Evolutionary conservation across 2,888 invertebrate genomes (phyloP), one percentile per base, ranked within the genome.

Genomic region (Drosophila atroscutellata): DNA sequence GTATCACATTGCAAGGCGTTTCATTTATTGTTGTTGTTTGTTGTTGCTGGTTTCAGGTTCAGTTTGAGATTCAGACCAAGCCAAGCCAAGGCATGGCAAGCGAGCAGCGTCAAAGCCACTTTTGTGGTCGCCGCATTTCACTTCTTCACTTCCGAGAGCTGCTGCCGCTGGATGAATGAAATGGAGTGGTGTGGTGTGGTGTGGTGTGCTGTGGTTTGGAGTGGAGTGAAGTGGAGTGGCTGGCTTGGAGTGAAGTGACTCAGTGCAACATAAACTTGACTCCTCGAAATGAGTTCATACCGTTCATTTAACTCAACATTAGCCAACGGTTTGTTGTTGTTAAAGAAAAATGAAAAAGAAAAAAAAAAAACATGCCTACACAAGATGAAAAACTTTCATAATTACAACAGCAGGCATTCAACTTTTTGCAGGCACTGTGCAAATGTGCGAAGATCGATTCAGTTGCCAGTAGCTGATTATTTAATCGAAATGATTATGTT

Each of bases 401-500:
- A 84, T 82, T 86, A 84, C 80, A 84, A 80, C 24, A 71, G 49
- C 75, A 75, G 79, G 64, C 78, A 69, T 72, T 77, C 71, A 77
- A 81, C 83, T 82, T 76, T 70, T 71, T 66, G 64, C 78, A 78
- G 56, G 13, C 71, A 75, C 80, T 77, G 78, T 80, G 88, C 72
- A 81, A 87, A 86, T 85, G 84, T 85, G 81, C 73, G 76, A 83
- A 83, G 74, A 80, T 78, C 67, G 72, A 51, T 66, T 65, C 70
- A 54, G 37, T 62, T 70, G 62, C 67, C 72, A 75, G 70, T 59
- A 81, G 72, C 83, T 81, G 88, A 85, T 86, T 89, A 86, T 86
- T 86, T 89, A 86, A 86, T 86, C 87, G 81, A 86, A 89, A 89
- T 89, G 75, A 84, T 86, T 86, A 84, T 85, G 88, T 77, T 85